Evolutionary conservation across 2,113 vertebrate species (phyloP).

Genomic region (Syngnathoides biaculeatus): DNA sequence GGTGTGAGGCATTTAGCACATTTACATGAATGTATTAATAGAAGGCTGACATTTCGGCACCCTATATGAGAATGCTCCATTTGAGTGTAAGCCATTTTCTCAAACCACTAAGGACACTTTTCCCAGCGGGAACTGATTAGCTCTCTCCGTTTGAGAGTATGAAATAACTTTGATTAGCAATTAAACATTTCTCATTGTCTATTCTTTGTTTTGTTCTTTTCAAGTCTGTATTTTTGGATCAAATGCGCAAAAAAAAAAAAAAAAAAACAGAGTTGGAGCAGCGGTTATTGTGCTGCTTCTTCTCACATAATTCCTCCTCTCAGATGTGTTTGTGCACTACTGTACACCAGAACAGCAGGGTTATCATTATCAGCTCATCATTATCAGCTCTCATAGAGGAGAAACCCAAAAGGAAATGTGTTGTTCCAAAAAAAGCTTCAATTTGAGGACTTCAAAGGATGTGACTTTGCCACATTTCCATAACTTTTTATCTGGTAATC

Average conservation of each 20-base stretch:
- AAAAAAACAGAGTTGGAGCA: conserved; percentile 33
- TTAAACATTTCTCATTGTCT: conserved; percentile 73
- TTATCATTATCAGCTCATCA: conserved; percentile 66
- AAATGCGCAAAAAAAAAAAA: conserved; percentile 59
- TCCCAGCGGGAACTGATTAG: conserved; percentile 73
- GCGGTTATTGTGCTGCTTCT: conserved; percentile 43
- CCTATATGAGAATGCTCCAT: conserved; percentile 42
- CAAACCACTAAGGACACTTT: conserved; percentile 73
- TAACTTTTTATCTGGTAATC: conserved; percentile 59
- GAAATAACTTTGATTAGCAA: conserved; percentile 78
- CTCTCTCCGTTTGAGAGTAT: conserved; percentile 61
- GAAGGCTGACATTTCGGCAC: conserved; percentile 73
- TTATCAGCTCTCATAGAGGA: conserved; percentile 47
- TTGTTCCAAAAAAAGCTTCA: conserved; percentile 49
- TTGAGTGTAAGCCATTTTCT: conserved; percentile 56
- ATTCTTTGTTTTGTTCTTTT: conserved; percentile 60
- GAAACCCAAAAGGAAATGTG: conserved; percentile 24
- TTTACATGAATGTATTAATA: conserved; percentile 70
- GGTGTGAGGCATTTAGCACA: conserved; percentile 45
- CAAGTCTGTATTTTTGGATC: conserved; percentile 69
- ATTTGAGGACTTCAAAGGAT: conserved; percentile 63
- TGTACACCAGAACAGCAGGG: conserved; percentile 53
- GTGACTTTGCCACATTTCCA: conserved; percentile 46
- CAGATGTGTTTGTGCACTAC: conserved; percentile 43
- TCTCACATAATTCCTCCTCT: conserved; percentile 49